Evolutionary conservation across 23 tunicate species (phyloP).

Genomic region (Botrylloides violaceus): DNA sequence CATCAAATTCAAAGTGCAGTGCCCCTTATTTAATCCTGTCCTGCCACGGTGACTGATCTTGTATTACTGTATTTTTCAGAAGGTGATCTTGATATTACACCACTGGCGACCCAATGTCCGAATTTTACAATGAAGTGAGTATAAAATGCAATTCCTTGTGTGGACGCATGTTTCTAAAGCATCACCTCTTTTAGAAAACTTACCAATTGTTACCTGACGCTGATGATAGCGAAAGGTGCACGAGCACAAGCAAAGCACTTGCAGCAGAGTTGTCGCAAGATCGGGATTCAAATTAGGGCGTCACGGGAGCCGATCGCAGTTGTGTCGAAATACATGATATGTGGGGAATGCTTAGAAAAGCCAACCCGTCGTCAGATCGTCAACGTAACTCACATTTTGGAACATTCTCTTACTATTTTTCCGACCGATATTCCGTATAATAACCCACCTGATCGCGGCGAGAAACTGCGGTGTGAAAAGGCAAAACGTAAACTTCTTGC

Average conservation of each 20-base stretch:
- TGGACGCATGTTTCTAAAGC: neutral
- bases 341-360: neutral
- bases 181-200: neutral
- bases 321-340: neutral
- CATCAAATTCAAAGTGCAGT: no score
- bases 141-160: neutral
- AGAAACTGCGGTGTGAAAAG: neutral
- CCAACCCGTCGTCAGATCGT: neutral
- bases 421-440: neutral
- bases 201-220: neutral
- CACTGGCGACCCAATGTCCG: neutral
- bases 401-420: neutral
- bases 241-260: constrained; percentile 12
- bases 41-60: neutral
- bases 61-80: neutral
- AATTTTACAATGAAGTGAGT: neutral
- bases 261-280: constrained; percentile 11
- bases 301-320: constrained; percentile 14
- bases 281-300: constrained; percentile 15
- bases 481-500: neutral
- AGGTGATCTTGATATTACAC: neutral
- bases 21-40: no score
- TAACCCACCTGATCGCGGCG: neutral
- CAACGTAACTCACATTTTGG: neutral
- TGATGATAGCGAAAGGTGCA: neutral